phyloP scores from a whole-genome alignment of 2,797 vertebrate species.

The Arrhamphus sclerolepis region DNA sequence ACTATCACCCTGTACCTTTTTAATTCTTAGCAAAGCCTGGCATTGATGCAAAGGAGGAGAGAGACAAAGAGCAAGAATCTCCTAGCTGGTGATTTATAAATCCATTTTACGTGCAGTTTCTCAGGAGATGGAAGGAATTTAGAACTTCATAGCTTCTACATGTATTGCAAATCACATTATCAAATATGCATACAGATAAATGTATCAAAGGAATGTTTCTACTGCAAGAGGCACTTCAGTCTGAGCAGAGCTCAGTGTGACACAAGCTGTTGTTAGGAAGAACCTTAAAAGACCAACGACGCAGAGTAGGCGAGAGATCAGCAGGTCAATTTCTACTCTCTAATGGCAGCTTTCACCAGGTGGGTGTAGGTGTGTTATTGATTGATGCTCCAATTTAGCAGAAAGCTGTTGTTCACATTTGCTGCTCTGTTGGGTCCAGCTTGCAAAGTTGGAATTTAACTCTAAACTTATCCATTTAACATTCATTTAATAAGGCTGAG shows the following conservation, averaged over 20 bases:
- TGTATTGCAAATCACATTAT: constrained; percentile 51
- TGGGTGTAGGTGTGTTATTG: constrained; percentile 53
- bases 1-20: constrained; percentile 21
- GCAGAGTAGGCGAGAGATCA: constrained; percentile 31
- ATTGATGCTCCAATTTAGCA: constrained; percentile 63
- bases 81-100: constrained; percentile 64
- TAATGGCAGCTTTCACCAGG: constrained; percentile 27
- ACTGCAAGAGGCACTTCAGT: constrained; percentile 4
- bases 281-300: constrained; percentile 30
- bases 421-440: constrained; percentile 45
- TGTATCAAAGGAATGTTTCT: constrained; percentile 39
- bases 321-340: constrained; percentile 52
- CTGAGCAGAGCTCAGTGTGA: too few species aligned
- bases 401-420: constrained; percentile 65
- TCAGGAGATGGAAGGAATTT: constrained; percentile 30
- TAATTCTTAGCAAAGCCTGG: constrained; percentile 14
- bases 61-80: constrained; percentile 51
- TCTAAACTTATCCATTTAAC: constrained; percentile 17
- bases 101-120: constrained; percentile 52
- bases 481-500: constrained; percentile 1
- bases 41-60: constrained; percentile 26
- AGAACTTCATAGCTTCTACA: constrained; percentile 43
- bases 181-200: constrained; percentile 51
- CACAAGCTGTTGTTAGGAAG: too few species aligned
- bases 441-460: constrained; percentile 42